Conservation (phyloP, 2,113 vertebrate species). For the Phylloscopus trochilus region DNA sequence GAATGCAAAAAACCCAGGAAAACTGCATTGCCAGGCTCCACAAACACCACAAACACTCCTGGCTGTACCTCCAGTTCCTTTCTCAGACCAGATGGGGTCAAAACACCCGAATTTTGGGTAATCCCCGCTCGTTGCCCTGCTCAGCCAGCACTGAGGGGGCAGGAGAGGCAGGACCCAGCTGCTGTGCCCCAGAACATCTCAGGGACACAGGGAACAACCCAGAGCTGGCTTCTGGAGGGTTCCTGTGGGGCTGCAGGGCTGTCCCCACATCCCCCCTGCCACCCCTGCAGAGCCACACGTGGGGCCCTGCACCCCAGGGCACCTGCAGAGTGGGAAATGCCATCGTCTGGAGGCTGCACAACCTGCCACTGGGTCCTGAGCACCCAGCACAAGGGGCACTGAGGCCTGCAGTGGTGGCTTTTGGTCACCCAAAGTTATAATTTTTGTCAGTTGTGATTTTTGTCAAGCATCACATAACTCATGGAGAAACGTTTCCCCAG, state of each 20-base stretch:
- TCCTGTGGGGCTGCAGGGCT: fast-evolving
- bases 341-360: neutral
- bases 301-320: fast-evolving
- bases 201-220: fast-evolving
- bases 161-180: neutral
- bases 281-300: fast-evolving
- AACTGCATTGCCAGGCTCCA: neutral
- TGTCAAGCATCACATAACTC: neutral
- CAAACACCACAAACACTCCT: neutral
- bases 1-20: neutral
- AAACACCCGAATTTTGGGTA: fast-evolving
- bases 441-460: neutral
- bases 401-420: neutral
- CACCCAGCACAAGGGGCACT: neutral
- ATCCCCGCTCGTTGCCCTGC: no score
- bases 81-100: fast-evolving
- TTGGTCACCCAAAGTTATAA: neutral
- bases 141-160: neutral
- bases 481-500: neutral
- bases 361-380: fast-evolving
- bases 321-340: fast-evolving
- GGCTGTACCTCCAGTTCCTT: neutral
- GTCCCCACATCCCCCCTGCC: neutral
- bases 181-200: fast-evolving
- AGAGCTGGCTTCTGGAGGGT: fast-evolving